Conservation (phyloP, 2,113 vertebrate genomes). For the Lampris incognitus region DNA sequence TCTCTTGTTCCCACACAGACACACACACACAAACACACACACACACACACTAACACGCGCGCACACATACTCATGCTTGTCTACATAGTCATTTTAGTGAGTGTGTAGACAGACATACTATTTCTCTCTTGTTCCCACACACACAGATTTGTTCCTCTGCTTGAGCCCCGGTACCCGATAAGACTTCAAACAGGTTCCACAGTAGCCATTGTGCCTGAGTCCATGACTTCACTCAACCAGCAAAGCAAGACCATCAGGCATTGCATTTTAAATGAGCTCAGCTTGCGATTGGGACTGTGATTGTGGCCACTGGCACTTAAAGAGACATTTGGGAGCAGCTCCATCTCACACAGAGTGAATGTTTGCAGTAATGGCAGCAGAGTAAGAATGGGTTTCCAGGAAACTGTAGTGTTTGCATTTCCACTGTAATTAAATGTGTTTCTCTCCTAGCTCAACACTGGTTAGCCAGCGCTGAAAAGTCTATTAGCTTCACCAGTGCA, state of each 20-base stretch:
- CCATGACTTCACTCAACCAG: constrained; percentile 8
- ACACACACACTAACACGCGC: not conserved
- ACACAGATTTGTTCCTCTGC: constrained; percentile 4
- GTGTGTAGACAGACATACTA: not conserved
- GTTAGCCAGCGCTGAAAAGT: constrained; percentile 46
- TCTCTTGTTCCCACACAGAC: not conserved
- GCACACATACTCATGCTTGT: not conserved
- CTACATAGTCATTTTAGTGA: not conserved
- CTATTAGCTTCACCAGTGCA: constrained; percentile 30
- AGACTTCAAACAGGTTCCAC: constrained; percentile 23
- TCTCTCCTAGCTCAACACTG: constrained; percentile 35
- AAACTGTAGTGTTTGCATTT: constrained; percentile 50
- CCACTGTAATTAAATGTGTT: constrained; percentile 47
- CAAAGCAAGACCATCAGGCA: constrained; percentile 7
- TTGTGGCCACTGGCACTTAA: constrained; percentile 18
- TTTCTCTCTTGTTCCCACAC: not conserved
- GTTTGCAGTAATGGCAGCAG: constrained; percentile 11
- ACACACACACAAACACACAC: not conserved
- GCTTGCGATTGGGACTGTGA: constrained; percentile 1
- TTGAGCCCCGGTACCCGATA: constrained; percentile 26
- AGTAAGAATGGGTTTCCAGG: constrained; percentile 51
- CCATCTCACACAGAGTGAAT: not conserved
- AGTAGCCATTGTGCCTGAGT: constrained; percentile 21
- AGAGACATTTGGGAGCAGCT: constrained; percentile 17
- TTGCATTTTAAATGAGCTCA: constrained; percentile 18